phyloP scores from a whole-genome alignment of 2,113 vertebrate species.

The Microtus pennsylvanicus region DNA sequence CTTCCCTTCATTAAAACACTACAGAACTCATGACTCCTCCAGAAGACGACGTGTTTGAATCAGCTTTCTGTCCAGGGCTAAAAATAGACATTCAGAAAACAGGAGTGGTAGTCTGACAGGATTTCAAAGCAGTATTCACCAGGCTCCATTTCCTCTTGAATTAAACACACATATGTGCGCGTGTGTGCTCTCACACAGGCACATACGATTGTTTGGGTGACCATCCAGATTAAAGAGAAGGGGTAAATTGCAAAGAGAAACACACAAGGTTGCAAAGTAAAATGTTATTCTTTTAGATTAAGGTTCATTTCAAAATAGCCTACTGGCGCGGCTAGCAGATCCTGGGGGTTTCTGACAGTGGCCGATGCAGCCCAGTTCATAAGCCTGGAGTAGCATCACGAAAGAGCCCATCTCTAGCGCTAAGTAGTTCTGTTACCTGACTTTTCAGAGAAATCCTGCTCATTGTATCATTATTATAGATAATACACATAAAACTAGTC shows the following conservation, averaged over 20 bases:
- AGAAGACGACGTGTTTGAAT: conserved; percentile 41
- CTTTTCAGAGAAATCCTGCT: background rate
- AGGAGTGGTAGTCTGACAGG: background rate
- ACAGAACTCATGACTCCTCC: conserved; percentile 3
- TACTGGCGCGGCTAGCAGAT: background rate
- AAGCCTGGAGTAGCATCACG: too few species aligned
- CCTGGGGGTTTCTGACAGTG: background rate
- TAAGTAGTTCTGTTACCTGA: background rate
- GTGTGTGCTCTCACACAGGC: background rate
- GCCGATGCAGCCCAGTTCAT: background rate
- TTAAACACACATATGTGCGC: background rate
- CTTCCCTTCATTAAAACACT: background rate
- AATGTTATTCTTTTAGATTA: conserved; percentile 72
- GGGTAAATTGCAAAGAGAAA: conserved; percentile 66
- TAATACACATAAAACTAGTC: background rate
- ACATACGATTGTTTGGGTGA: conserved; percentile 12
- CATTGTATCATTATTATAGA: background rate
- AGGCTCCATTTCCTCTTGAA: conserved; percentile 46
- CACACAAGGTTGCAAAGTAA: conserved; percentile 47
- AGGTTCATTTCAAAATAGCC: conserved; percentile 24
- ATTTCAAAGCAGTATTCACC: conserved; percentile 58
- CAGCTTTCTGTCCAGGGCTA: conserved; percentile 62
- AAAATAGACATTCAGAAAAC: conserved; percentile 65
- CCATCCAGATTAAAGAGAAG: conserved; percentile 65
- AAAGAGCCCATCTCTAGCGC: background rate